Base-by-base conservation (phyloP, 2,113 vertebrate genomes). In the Rhinopomastus cyanomelas region DNA sequence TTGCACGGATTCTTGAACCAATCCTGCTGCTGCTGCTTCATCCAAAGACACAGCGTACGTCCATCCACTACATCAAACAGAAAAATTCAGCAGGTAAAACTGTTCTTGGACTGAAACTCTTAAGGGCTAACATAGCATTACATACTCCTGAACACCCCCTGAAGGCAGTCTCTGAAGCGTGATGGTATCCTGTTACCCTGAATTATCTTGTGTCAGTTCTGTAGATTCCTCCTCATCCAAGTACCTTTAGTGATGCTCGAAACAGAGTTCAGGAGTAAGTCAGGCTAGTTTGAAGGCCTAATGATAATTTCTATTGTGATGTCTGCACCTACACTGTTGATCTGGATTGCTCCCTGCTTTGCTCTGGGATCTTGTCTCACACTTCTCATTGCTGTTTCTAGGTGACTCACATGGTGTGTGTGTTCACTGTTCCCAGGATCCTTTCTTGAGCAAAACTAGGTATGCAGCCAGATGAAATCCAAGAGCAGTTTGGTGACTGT, bases 1-100 rank as follows among this genome's bases (percentile, higher is more conserved):
- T 99, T 66, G 97, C 98, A 3, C 98, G 99, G 25, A 98, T 99
- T 91, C 97, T 99, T n/a, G 99, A 99, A 90, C 99, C 99, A 1
- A 96, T 99, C 75, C 97, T 99, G n/a, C 96, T 99, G 81, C 95
- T 99, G 36, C 96, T 99, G 88, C 98, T 99, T 76, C 98, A 99
- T 87, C 99, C 99, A 1, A 98, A 97, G 84, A 99, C 99, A 16
- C 99, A 98, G 93, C 97, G 98, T 87, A 98, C 98, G 46, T 97
- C 98, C 85, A 98, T 99, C 81, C 97, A 98, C 94, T 98, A 94
- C 92, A 81, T 99, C 94, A 98, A 98, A 85, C 98, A 97, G 91
- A 98, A 98, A 81, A 94, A 96, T 56, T 96, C 97, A 5, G 87
- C 97, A 37, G 99, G 99, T 99, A 96, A 92, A 89, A 74, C 36